phyloP scores from a whole-genome alignment of 2,113 vertebrate species.

The Gila orcuttii region DNA sequence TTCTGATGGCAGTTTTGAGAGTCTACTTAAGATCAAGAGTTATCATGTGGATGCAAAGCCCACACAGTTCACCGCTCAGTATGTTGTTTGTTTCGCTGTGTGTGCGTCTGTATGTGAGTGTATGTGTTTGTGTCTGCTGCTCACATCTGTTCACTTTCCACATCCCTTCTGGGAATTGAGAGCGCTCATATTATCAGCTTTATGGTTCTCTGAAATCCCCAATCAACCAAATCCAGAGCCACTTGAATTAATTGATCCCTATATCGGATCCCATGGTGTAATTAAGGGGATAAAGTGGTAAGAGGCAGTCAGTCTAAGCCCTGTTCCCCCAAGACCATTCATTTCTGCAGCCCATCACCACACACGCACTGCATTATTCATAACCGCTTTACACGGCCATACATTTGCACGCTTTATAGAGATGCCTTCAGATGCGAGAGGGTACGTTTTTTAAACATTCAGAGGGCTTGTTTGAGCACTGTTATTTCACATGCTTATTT shows the following conservation, averaged over 20 bases:
- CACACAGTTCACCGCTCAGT: slow-evolving; percentile 41
- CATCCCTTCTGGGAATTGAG: slow-evolving; percentile 43
- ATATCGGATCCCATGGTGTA: slow-evolving; percentile 58
- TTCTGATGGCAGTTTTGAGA: slow-evolving; percentile 27
- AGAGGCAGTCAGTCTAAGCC: slow-evolving; percentile 38
- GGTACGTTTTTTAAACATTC: slow-evolving; percentile 32
- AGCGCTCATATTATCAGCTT: slow-evolving; percentile 54
- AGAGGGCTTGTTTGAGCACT: slow-evolving; percentile 30
- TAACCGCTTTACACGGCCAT: slow-evolving; percentile 19
- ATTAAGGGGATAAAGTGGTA: slow-evolving; percentile 56
- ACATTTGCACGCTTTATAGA: slow-evolving; percentile 37
- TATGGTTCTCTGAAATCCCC: slow-evolving; percentile 55
- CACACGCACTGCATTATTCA: slow-evolving; percentile 49
- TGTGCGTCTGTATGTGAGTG: background rate
- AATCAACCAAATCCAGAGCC: slow-evolving; percentile 56
- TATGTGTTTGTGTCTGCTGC: slow-evolving; percentile 38
- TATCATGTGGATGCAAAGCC: slow-evolving; percentile 32
- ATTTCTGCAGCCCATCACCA: slow-evolving; percentile 44
- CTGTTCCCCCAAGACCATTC: slow-evolving; percentile 51
- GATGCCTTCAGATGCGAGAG: slow-evolving; percentile 23
- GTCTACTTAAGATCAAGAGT: slow-evolving; percentile 46
- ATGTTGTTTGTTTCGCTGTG: slow-evolving; percentile 43
- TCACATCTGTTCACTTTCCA: slow-evolving; percentile 37
- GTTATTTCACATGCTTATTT: slow-evolving; percentile 40
- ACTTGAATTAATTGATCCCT: slow-evolving; percentile 63